These are phyloP conservation scores for Ophion ellenae DNA, from an alignment of 2,888 invertebrate species.

Conservation along the genomic window DNA sequence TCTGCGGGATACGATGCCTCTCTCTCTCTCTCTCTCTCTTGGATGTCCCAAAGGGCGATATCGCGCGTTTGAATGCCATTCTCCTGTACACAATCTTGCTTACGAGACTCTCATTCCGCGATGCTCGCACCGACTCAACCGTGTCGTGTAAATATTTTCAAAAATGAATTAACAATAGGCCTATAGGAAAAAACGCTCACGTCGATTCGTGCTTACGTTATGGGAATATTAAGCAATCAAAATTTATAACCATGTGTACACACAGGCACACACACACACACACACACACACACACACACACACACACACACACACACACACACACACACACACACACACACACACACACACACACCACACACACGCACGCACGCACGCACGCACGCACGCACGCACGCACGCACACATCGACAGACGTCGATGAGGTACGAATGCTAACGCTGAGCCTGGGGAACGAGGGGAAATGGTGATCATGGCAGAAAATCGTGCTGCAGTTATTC, in stretches of 20 bases:
- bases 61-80: slow-evolving; percentile 15
- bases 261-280: not conserved
- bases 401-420: not conserved
- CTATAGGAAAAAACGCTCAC: not conserved
- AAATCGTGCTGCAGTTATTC: not conserved
- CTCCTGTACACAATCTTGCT: not conserved
- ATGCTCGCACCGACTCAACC: not conserved
- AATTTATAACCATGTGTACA: not conserved
- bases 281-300: not conserved
- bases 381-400: not conserved
- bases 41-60: slow-evolving; percentile 41
- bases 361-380: too few species aligned
- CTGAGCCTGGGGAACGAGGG: not conserved
- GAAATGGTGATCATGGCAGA: not conserved
- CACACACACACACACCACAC: not conserved
- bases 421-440: not conserved
- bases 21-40: not conserved
- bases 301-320: not conserved
- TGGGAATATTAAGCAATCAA: slow-evolving; percentile 2
- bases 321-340: not conserved
- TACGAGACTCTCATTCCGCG: not conserved
- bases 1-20: slow-evolving; percentile 48
- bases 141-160: not conserved
- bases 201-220: slow-evolving; percentile 4
- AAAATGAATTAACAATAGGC: not conserved